These are phyloP conservation scores for Drosophila arizonae DNA, from an alignment of 1,140 invertebrate genomes.

Conservation along the genomic window DNA sequence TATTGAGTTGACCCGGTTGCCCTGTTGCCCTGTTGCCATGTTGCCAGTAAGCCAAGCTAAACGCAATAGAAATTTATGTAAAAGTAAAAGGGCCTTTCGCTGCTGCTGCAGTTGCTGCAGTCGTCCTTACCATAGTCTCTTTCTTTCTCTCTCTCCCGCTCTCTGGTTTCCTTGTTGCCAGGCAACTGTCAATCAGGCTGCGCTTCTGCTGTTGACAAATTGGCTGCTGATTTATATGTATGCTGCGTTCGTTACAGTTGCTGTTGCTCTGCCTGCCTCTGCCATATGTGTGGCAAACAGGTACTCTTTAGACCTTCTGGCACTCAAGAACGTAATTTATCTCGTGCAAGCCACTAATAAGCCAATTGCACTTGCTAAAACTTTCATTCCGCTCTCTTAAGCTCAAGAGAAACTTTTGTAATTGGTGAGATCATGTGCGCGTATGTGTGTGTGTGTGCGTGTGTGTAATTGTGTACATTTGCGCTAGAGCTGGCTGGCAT, in stretches of 20 bases:
- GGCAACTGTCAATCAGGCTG: constrained; percentile 22
- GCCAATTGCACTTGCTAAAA: neutral
- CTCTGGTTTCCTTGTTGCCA: constrained; percentile 1
- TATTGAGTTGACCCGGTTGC: constrained; percentile 41
- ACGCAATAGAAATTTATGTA: constrained; percentile 4
- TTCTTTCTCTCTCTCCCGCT: no score
- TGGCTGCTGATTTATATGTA: constrained; percentile 16
- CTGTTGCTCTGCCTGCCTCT: neutral
- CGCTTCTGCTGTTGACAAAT: constrained; percentile 17
- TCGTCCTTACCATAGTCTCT: neutral
- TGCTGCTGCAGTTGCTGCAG: neutral
- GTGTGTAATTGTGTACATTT: no score
- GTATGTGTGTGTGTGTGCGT: no score
- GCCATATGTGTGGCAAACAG: constrained; percentile 14
- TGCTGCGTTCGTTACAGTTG: neutral
- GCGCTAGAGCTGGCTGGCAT: no score
- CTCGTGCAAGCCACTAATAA: neutral
- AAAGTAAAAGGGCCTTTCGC: neutral
- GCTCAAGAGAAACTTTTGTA: no score
- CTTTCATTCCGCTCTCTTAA: neutral
- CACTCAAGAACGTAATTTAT: neutral
- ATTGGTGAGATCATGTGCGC: no score
- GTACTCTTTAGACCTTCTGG: neutral
- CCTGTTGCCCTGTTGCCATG: neutral
- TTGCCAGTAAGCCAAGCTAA: constrained; percentile 23